Base-by-base conservation (phyloP, 2,888 invertebrate genomes). In the Chrysomela aeneicollis region DNA sequence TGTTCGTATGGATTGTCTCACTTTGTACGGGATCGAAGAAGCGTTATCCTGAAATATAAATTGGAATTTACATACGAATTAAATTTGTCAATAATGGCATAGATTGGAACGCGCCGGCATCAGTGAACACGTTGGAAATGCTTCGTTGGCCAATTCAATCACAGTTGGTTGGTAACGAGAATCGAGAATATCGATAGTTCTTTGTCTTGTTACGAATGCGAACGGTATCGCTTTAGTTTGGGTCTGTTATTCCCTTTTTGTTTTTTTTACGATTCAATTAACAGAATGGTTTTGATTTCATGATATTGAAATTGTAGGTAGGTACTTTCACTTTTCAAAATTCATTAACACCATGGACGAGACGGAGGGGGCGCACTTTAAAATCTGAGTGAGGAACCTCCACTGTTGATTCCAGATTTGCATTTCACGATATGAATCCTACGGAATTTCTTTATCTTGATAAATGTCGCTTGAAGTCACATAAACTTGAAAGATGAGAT, bases 11-110 rank as follows among this genome's bases (percentile, higher is more conserved):
- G 12, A 3, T 35, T 35, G 35, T 35, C 12, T 35, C 35, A 35
- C 35, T 35, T 12, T 12, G 6, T 35, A 35, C 12, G 8, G 12
- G 35, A 35, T 35, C 54, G 49, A 59, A 59, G 59, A 17, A 59
- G 54, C 21, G 35, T 21, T 59, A 53, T 59, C 59, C 63, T 59
- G 49, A 63, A 63, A 63, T 61, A 64, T 64, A 57, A 61, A 64
- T 61, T 64, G 64, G 55, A 61, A 64, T 64, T 64, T 64, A 52
- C 64, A 61, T 61, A 52, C 51, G 64, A 64, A 64, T 64, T 64
- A 52, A 55, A 64, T 64, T 64, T 61, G 64, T 64, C 64, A 61
- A 64, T 64, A 61, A 64, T 61, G 63, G 49, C 37, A 54, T 54
- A 59, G 53, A 63, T 63, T 59, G 63, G 59, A 59, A 52, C 35